Evolutionary conservation across 2,113 vertebrate genomes (phyloP), one percentile per base, ranked within the genome.

Genomic region (Aldabrachelys gigantea): DNA sequence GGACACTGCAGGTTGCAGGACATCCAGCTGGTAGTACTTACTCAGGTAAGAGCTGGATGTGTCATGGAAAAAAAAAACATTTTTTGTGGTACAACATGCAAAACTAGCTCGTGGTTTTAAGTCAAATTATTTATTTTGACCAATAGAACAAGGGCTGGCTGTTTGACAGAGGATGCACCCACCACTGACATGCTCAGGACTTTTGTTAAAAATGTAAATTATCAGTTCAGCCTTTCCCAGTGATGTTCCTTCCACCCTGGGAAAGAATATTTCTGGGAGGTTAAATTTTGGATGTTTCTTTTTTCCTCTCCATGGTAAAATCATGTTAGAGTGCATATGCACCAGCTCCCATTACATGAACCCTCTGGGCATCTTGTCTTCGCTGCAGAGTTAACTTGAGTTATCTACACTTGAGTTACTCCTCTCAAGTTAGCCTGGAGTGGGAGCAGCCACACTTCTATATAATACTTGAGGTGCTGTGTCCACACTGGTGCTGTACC

Each of bases 21-120:
- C 99, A 99, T 96, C 99, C 99, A 4, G 99, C 99, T 97, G 99
- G 99, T 91, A 98, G 98, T 96, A 98, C 99, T 82, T 99, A 99
- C 97, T 99, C 99, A 99, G 99, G 99, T 99, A 98, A 94, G 98
- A 84, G 1, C 11, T 24, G 3, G 44, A 4, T 0, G 7, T 31
- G 2, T 44, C n/a, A 1, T 1, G 49, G 53, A 8, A 44, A 3
- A 3, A 3, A 3, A 44, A n/a, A 7, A 0, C 0, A 14, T 5
- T 38, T 38, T 22, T 17, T 9, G 75, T 21, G 0, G 35, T 1
- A 24, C 2, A 0, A 76, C 0, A 0, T 0, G 9, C 47, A 85
- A 21, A 3, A 0, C 14, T 0, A 0, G 0, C 16, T 0, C 85
- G 29, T 79, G 0, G 0, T 1, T 10, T 31, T 59, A 1, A 41